Conservation (phyloP, 2,797 vertebrate species). For the Leptatherina wallacei region DNA sequence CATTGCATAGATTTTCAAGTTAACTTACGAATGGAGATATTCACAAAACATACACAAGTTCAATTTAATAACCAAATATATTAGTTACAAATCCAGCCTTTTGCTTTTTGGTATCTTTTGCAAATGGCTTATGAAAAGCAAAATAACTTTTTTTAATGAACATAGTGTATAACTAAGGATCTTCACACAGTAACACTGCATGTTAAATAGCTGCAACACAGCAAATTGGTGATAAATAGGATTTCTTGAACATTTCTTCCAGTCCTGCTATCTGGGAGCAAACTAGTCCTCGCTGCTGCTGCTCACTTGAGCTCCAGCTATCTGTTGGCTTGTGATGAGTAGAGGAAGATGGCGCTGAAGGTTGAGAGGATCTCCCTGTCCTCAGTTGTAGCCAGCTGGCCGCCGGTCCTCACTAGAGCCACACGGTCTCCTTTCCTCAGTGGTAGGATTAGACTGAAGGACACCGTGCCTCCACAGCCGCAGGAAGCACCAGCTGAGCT, state of each 20-base stretch:
- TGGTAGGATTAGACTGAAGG: constrained; percentile 90
- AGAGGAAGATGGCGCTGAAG: constrained; percentile 92
- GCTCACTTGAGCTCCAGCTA: constrained; percentile 73
- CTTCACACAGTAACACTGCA: constrained; percentile 33
- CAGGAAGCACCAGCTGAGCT: constrained; percentile 59
- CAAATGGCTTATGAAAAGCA: constrained; percentile 35
- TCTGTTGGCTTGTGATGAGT: constrained; percentile 84
- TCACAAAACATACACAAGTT: constrained; percentile 65
- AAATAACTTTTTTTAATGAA: constrained; percentile 32
- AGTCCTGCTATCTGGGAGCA: constrained; percentile 47
- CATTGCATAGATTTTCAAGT: constrained; percentile 52
- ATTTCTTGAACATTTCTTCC: constrained; percentile 33
- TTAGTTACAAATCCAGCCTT: constrained; percentile 71
- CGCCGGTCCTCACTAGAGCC: constrained; percentile 88
- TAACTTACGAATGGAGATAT: constrained; percentile 72
- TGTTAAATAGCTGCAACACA: constrained; percentile 38
- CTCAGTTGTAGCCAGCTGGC: constrained; percentile 89
- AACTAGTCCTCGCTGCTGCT: constrained; percentile 34
- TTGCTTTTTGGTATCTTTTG: constrained; percentile 53
- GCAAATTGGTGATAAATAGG: constrained; percentile 34
- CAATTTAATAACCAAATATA: constrained; percentile 70
- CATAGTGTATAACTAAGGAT: constrained; percentile 30
- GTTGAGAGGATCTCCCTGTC: constrained; percentile 93
- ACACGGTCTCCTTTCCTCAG: constrained; percentile 90
- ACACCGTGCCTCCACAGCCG: constrained; percentile 88